phyloP scores from a whole-genome alignment of 2,888 invertebrate species.

The Biston stratarius region DNA sequence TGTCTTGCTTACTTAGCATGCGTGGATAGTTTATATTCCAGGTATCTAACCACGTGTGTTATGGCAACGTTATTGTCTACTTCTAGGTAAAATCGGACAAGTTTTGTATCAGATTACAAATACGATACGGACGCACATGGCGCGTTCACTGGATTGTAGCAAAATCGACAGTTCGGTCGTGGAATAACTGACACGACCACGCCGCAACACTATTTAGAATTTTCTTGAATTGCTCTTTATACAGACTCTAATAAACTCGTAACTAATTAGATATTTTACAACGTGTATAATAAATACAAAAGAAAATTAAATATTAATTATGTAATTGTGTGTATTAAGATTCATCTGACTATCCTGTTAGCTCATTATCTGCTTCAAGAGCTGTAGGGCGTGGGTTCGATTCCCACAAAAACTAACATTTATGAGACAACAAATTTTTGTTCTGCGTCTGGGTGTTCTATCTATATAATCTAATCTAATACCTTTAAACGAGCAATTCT shows the following conservation, averaged over 20 bases:
- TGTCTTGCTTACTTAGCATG: not conserved
- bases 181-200: constrained; percentile 65
- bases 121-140: constrained; percentile 69
- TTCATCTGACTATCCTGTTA: too few species aligned
- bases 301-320: too few species aligned
- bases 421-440: too few species aligned
- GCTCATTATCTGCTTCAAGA: too few species aligned
- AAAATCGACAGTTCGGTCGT: constrained; percentile 72
- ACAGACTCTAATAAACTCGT: not conserved
- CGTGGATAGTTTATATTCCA: constrained; percentile 10
- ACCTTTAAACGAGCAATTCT: too few species aligned
- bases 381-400: too few species aligned
- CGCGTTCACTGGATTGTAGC: constrained; percentile 70
- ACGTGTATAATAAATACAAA: too few species aligned
- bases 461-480: too few species aligned
- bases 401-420: too few species aligned
- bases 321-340: too few species aligned
- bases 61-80: constrained; percentile 44
- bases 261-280: not conserved
- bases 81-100: constrained; percentile 63
- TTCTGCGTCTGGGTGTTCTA: too few species aligned
- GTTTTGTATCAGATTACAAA: constrained; percentile 71
- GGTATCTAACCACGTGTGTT: constrained; percentile 30
- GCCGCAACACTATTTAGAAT: constrained; percentile 49
- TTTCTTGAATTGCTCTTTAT: not conserved